Evolutionary conservation across 2,888 invertebrate genomes (phyloP), one percentile per base, ranked within the genome.

Genomic region (Trichopoda pennipes): DNA sequence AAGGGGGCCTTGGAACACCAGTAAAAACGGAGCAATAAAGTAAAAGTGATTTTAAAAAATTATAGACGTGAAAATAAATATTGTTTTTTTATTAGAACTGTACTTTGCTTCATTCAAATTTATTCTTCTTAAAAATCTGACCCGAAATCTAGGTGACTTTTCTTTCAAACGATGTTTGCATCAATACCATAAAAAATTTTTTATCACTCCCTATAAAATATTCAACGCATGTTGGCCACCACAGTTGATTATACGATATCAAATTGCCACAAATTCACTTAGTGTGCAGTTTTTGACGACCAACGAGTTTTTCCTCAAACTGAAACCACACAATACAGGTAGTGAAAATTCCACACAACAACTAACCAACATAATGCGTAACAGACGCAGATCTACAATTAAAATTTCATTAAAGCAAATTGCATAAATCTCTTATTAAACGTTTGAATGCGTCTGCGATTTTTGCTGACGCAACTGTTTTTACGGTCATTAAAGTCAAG

Each of bases 381-480:
- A 81, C 49, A 66, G 74, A 75, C 49, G 28, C 69, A 70, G 66
- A 78, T 70, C 70, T 70, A 72, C 78, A 79, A 82, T 82, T 79
- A 82, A 75, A 72, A 61, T 79, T 82, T 75, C 70, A 75, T 82
- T 82, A 73, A 66, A 63, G 60, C 44, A 68, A 72, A 68, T 42
- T 44, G 28, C 44, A 74, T 35, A 66, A 74, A 61, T 79, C 53
- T 66, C 28, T 28, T 35, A 42, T 73, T 55, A 73, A 63, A 72
- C 68, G 72, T 55, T 68, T 73, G 28, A 73, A 79, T 79, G 79
- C 61, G 79, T 74, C 68, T 79, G 73, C 49, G 73, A 55, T 68
- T 69, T 74, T 56, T 47, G 23, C 23, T 35, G 23, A 12, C 35
- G 35, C 56, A 56, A 32, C 8, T 38, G 9, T 38, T 63, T 53